Percentiles rank a stretch among this genome's conserved stretches.
phyloP scores from a whole-genome alignment of 2,113 vertebrate genomes.

The Lophura nycthemera region DNA sequence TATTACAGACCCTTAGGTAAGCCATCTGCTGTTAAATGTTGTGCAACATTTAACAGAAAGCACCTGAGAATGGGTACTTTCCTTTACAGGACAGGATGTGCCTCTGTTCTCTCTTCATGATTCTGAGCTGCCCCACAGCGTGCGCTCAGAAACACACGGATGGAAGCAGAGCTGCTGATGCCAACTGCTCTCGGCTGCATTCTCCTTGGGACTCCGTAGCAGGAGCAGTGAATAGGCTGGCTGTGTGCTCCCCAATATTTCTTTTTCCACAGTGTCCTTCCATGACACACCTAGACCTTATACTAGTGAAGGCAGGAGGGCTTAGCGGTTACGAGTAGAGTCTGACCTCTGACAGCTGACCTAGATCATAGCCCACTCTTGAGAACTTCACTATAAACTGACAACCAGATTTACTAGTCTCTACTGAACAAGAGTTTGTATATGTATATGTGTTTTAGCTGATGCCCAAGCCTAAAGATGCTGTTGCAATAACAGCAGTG shows the following conservation, averaged over 20 bases:
- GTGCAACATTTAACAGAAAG: not conserved
- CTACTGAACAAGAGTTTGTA: not conserved
- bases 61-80: accelerated
- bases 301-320: not conserved
- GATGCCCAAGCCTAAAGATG: not conserved
- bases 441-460: not conserved
- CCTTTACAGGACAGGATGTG: not conserved
- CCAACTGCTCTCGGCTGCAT: accelerated
- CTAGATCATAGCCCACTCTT: not conserved
- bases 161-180: accelerated
- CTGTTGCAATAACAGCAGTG: not conserved
- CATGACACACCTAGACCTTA: accelerated
- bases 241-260: not conserved
- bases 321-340: not conserved
- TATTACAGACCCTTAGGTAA: accelerated
- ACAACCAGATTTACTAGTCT: not conserved
- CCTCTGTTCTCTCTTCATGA: no score
- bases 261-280: not conserved
- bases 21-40: accelerated
- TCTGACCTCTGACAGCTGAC: not conserved
- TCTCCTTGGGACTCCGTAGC: accelerated
- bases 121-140: not conserved
- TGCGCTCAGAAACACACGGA: accelerated
- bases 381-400: not conserved
- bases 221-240: not conserved